These are phyloP conservation scores for Linurgus olivaceus DNA, from an alignment of 2,797 vertebrate species.

Conservation along the genomic window DNA sequence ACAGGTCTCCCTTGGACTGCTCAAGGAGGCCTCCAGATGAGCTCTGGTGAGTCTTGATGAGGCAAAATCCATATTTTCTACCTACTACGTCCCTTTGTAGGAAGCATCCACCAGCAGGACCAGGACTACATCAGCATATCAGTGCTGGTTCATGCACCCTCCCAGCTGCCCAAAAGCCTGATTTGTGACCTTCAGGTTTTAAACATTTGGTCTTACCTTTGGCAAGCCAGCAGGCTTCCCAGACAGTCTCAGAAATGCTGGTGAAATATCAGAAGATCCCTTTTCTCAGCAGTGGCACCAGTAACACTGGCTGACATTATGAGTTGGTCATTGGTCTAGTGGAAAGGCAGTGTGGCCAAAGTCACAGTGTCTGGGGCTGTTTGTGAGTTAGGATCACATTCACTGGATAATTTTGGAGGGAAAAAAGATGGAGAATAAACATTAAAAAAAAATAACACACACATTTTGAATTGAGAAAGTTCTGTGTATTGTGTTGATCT, in stretches of 20 bases:
- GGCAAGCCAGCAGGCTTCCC: not conserved
- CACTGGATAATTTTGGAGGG: not conserved
- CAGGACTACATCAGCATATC: not conserved
- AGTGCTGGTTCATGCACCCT: not conserved
- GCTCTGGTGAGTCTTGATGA: not conserved
- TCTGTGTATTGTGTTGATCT: not conserved
- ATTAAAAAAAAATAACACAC: not conserved
- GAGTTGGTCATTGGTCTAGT: not conserved
- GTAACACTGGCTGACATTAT: not conserved
- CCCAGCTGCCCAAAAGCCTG: not conserved
- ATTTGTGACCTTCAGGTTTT: not conserved
- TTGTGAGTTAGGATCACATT: not conserved
- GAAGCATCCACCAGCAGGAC: not conserved
- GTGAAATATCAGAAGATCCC: not conserved
- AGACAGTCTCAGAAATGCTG: not conserved
- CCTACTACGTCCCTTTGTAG: fast-evolving
- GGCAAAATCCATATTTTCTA: not conserved
- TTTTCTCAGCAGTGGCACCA: fast-evolving
- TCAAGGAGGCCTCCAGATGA: not conserved
- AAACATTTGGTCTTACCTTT: not conserved
- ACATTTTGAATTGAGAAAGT: not conserved
- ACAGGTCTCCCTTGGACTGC: not conserved
- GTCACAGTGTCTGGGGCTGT: not conserved
- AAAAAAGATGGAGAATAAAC: not conserved
- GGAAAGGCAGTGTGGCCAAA: not conserved